Base-by-base conservation (phyloP, 2,888 invertebrate genomes). In the Aspidapion aeneum region DNA sequence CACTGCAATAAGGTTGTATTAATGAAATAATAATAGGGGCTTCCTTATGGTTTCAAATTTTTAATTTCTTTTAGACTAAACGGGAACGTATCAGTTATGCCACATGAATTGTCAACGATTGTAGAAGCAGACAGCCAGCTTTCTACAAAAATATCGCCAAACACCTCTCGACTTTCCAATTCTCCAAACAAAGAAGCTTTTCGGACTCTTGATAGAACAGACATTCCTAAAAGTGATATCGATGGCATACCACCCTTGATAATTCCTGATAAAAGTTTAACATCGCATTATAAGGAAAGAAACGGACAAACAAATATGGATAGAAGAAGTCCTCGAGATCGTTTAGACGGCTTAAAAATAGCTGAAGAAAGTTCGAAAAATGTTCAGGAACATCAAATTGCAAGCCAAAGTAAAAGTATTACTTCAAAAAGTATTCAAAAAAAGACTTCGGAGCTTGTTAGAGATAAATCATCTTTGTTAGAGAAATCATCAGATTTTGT, bases 81-180 rank as follows among this genome's bases (percentile, higher is more conserved):
- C 55, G 74, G 71, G 16, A 69, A 77, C 57, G 74, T 77, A 49
- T 72, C 72, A 9, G 57, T 71, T 17, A 63, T 73, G 18, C 78
- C 79, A 1, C 80, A 81, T 63, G 80, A 81, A 70, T 69, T 81
- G 58, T 80, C 80, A 1, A 79, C 79, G 1, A 81, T 81, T 52
- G 70, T 71, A 1, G 81, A 81, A 73, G 75, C 74, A 1, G 80
- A 80, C 54, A 79, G 77, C 64, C 75, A 77, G 60, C 1, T 74
- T 2, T 76, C 77, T 1, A 72, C 74, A 1, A 74, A 69, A 67
- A 16, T 58, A 35, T 35, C 35, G 5, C 35, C 35, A 35, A 35
- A 35, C 12, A 35, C 35, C 35, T 35, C 35, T 3, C 3, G 12
- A 35, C 35, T 35, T 7, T 35, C 22, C 35, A 21, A 16, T 17